Conservation (phyloP, 2,113 vertebrate species). For the Parus major region DNA sequence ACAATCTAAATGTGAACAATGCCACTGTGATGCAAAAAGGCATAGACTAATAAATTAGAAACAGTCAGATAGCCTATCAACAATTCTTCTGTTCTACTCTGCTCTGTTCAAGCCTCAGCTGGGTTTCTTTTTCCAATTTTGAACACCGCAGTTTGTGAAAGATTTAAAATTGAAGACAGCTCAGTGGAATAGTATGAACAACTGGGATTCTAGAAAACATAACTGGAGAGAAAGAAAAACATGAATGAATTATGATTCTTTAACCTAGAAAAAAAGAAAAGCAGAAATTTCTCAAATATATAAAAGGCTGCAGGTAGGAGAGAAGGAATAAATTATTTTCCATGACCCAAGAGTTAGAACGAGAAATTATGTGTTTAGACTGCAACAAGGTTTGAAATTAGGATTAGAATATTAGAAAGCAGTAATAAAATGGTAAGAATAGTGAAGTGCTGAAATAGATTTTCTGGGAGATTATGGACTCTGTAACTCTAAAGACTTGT, state of each 20-base stretch:
- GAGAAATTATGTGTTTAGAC: background rate
- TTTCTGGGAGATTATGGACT: background rate
- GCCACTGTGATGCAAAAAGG: background rate
- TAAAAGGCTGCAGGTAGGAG: background rate
- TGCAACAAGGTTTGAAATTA: background rate
- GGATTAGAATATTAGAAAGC: background rate
- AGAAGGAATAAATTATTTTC: background rate
- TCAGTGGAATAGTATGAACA: background rate
- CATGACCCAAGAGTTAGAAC: background rate
- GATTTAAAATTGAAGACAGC: background rate
- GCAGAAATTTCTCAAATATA: background rate
- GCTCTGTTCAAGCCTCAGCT: slow-evolving; percentile 15
- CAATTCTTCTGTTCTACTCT: background rate
- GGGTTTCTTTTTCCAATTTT: slow-evolving; percentile 30
- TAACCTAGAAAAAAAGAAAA: background rate
- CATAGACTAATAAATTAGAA: background rate
- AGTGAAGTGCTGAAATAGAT: background rate
- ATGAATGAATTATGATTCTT: background rate
- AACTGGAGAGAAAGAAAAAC: background rate
- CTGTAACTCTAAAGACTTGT: background rate
- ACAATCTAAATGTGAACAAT: background rate
- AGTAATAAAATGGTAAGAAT: background rate
- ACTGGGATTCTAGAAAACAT: background rate
- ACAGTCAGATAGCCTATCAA: background rate
- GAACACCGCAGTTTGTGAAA: slow-evolving; percentile 11